Percentiles rank a stretch among this genome's conserved stretches.
Conservation (phyloP, 2,113 vertebrate species). For the Shinisaurus crocodilurus region DNA sequence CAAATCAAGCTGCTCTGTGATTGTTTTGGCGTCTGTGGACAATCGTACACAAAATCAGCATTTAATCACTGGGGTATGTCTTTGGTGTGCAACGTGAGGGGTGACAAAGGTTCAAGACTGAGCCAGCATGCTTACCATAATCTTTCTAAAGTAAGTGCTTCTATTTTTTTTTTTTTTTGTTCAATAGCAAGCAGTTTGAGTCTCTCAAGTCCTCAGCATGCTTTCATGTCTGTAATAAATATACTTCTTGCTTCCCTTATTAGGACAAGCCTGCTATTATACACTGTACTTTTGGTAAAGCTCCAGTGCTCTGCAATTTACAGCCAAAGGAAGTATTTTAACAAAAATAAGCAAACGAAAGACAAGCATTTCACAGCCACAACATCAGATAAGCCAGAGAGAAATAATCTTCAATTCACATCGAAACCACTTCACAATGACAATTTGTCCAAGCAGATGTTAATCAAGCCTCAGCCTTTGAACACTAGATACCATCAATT, state of each 20-base stretch:
- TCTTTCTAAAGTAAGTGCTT: conserved; percentile 91
- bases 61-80: conserved; percentile 92
- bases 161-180: conserved; percentile 60
- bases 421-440: conserved; percentile 90
- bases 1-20: conserved; percentile 98
- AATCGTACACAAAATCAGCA: conserved; percentile 97
- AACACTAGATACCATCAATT: conserved; percentile 89
- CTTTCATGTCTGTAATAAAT: conserved; percentile 83
- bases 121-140: conserved; percentile 91
- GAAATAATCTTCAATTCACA: conserved; percentile 87
- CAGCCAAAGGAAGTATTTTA: conserved; percentile 85
- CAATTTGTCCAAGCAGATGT: conserved; percentile 92
- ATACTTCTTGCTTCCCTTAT: conserved; percentile 83
- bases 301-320: conserved; percentile 80
- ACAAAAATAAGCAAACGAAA: conserved; percentile 85
- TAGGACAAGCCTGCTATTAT: conserved; percentile 86
- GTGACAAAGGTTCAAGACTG: conserved; percentile 91
- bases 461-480: conserved; percentile 88
- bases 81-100: conserved; percentile 90
- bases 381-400: conserved; percentile 84
- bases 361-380: conserved; percentile 87
- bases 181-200: conserved; percentile 78
- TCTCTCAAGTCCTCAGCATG: conserved; percentile 81
- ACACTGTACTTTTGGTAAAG: conserved; percentile 83
- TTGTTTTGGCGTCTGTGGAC: conserved; percentile 99